Conservation (phyloP, 2,888 invertebrate genomes). For the Isotomurus palustris region DNA sequence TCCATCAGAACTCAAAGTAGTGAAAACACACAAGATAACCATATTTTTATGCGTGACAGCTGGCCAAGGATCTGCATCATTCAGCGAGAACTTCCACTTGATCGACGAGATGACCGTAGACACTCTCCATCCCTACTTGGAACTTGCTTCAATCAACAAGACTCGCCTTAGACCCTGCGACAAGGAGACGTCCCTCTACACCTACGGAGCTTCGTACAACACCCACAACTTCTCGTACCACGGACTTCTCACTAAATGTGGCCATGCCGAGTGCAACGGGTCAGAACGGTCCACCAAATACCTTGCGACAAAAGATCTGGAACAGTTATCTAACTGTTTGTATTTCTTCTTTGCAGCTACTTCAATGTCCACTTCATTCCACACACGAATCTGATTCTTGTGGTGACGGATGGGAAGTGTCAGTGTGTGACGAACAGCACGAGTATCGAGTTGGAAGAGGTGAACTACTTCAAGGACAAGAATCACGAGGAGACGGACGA, state of each 20-base stretch:
- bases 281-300: slow-evolving; percentile 47
- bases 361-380: slow-evolving; percentile 89
- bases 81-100: slow-evolving; percentile 24
- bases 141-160: slow-evolving; percentile 53
- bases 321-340: background rate
- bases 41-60: no score
- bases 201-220: slow-evolving; percentile 59
- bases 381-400: slow-evolving; percentile 79
- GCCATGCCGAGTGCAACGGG: slow-evolving; percentile 66
- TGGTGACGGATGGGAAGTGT: slow-evolving; percentile 66
- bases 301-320: background rate
- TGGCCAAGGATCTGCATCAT: no score
- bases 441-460: slow-evolving; percentile 34
- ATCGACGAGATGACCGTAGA: slow-evolving; percentile 41
- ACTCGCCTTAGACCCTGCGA: slow-evolving; percentile 83
- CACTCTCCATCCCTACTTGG: slow-evolving; percentile 35
- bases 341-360: slow-evolving; percentile 58
- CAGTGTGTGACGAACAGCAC: slow-evolving; percentile 37
- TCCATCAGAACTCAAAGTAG: no score
- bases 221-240: slow-evolving; percentile 79
- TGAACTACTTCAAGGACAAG: slow-evolving; percentile 18
- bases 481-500: background rate
- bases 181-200: slow-evolving; percentile 67
- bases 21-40: no score
- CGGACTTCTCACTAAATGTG: slow-evolving; percentile 70